Conservation (phyloP, 2,113 vertebrate species). For the Rhea americana region DNA sequence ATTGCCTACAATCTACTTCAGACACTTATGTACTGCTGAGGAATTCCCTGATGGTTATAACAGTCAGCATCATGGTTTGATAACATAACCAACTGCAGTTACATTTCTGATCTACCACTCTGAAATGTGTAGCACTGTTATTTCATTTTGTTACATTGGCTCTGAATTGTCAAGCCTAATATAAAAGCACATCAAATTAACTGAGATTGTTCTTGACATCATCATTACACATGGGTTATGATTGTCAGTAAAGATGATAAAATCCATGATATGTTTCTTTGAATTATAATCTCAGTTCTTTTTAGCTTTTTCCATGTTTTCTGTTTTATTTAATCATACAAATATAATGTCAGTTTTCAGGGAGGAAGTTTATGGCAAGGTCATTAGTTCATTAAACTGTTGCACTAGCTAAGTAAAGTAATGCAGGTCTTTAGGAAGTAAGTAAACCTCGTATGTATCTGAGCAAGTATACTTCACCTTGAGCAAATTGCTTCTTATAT, state of each 20-base stretch:
- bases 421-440: slow-evolving; percentile 56
- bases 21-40: background rate
- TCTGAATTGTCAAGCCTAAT: slow-evolving; percentile 34
- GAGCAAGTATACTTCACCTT: slow-evolving; percentile 51
- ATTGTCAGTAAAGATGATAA: slow-evolving; percentile 57
- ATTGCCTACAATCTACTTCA: background rate
- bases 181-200: slow-evolving; percentile 45
- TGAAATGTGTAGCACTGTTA: background rate
- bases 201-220: slow-evolving; percentile 36
- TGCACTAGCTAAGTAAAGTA: slow-evolving; percentile 45
- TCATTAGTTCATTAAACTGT: slow-evolving; percentile 56
- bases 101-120: slow-evolving; percentile 12
- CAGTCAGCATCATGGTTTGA: slow-evolving; percentile 12
- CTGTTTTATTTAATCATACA: slow-evolving; percentile 72
- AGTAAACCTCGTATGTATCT: slow-evolving; percentile 8
- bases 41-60: background rate
- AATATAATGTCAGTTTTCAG: slow-evolving; percentile 64
- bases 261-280: slow-evolving; percentile 35
- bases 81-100: slow-evolving; percentile 20
- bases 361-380: slow-evolving; percentile 66
- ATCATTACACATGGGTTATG: slow-evolving; percentile 60
- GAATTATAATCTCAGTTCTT: slow-evolving; percentile 36
- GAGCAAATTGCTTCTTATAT: slow-evolving; percentile 56
- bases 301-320: slow-evolving; percentile 35
- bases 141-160: slow-evolving; percentile 39